Base-by-base conservation (phyloP, 2,113 vertebrate species). In the Atractosteus spatula region DNA sequence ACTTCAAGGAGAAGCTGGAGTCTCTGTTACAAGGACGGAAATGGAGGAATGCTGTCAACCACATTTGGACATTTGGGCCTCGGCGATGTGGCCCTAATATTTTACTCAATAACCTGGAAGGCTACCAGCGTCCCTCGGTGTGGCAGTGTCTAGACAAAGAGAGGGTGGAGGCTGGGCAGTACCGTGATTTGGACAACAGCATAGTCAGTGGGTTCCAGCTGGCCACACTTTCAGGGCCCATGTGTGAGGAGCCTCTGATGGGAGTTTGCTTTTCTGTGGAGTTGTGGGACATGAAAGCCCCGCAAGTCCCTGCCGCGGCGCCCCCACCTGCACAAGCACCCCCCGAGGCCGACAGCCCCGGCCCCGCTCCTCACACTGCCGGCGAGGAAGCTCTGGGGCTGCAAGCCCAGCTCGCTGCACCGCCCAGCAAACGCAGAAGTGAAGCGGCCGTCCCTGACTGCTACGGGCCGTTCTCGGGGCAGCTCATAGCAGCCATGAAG, bases 241-340 rank as follows among this genome's bases (percentile, higher is more conserved):
- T 99, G 96, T 99, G 96, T 73, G 97, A 99, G 84, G 97, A 99
- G 81, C 97, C 97, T 0, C 89, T 99, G 63, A 99, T 98, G 97
- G 97, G 97, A 1, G 96, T 99, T 44, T 98, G 97, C 78, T 98
- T 99, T 81, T 80, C 89, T 0, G 84, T 98, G 69, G 97, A 98
- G 83, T 94, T 85, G 75, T 97, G 95, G 93, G 93, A 98, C 73
- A 72, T 97, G 17, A 92, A 71, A 81, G 83, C 85, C 41, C 64
- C 75, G 13, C 83, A 79, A 14, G 88, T 29, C 88, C 55, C 16
- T 17, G 0, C 61, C 70, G 45, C 16, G 76, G 10, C 43, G 68
- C 7, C 77, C 71, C 0, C 81, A 71, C 29, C 85, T 79, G 41
- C 79, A 89, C 72, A 45, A 73, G 2, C 73, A 78, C 1, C 1